Evolutionary conservation across 2,113 vertebrate genomes (phyloP), one percentile per base, ranked within the genome.

Genomic region (Pelvicachromis taeniatus): DNA sequence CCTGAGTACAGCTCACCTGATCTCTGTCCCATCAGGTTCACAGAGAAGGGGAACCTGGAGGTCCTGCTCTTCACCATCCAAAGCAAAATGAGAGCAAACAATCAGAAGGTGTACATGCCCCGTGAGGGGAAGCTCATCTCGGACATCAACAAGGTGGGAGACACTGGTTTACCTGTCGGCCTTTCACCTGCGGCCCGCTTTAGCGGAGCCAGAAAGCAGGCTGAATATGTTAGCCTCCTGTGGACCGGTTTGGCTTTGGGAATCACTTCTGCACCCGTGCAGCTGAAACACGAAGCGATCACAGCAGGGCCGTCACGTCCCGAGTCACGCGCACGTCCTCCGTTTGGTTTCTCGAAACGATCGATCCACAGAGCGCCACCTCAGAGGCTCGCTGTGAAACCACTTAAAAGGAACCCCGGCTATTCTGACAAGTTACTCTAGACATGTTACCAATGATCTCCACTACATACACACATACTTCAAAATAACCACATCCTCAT

Each of bases 51-150:
- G 45, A 99, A 99, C 94, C 94, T 99, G 84, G 98, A 99, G 94
- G 98, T 99, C 26, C 95, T 99, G 12, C 97, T 99, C 87, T 99
- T 99, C 92, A 99, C 98, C 61, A 99, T 99, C 94, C 98, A 99
- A 94, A 99, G 98, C 93, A 99, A 99, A 93, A 99, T 99, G 98
- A 97, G 98, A 90, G 98, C 98, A 77, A 99, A 99, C 94, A 99
- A 99, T 91, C 98, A 99, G 95, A 99, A 99, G 93, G 98, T 99
- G 9, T 99, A 98, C 95, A 98, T 98, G 97, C 98, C 98, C 1
- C 96, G 98, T 23, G 98, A 99, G 88, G 98, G 98, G 59, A 99
- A 98, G 91, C 98, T 99, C 95, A 98, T 99, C 95, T 99, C 98
- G 9, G 98, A 99, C 87, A 99, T 99, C 88, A 99, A 99, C 94